phyloP scores from a whole-genome alignment of 2,888 invertebrate genomes.

The Rhaphigaster nebulosa region DNA sequence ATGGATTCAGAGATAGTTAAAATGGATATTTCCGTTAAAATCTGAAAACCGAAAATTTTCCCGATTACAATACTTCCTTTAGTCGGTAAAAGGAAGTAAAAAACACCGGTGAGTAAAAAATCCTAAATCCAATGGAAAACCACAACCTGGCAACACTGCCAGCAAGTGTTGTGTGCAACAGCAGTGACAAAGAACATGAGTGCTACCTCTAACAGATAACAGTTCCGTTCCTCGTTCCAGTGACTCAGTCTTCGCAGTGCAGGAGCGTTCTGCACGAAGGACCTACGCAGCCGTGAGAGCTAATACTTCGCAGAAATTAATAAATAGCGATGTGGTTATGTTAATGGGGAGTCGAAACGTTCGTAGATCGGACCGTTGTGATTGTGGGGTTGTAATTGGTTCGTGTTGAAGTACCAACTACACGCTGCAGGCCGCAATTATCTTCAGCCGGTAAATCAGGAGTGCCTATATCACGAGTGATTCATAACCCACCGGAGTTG shows the following conservation, averaged over 20 bases:
- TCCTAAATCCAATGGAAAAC: no score
- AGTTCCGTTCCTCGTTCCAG: background rate
- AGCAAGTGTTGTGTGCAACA: background rate
- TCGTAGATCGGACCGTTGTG: background rate
- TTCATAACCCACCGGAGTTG: background rate
- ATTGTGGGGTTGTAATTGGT: constrained; percentile 12
- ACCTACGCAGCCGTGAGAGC: background rate
- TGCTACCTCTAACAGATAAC: background rate
- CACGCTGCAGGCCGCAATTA: background rate
- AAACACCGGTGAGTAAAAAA: no score
- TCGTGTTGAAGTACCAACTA: constrained; percentile 9
- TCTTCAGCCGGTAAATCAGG: background rate
- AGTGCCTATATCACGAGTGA: constrained; percentile 21
- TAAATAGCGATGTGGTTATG: constrained; percentile 16
- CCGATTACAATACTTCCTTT: no score
- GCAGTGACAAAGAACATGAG: background rate
- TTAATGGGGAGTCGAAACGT: background rate
- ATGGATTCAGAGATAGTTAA: no score
- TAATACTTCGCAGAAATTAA: background rate
- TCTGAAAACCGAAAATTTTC: no score
- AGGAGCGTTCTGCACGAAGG: constrained; percentile 29
- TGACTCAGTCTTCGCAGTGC: background rate
- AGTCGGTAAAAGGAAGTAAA: no score
- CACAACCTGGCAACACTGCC: no score
- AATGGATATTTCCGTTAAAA: no score